A percentile compares a stretch with the other conserved stretches of the same genome.
These are phyloP conservation scores for Sander lucioperca DNA, from an alignment of 2,113 vertebrate genomes.

Conservation along the genomic window DNA sequence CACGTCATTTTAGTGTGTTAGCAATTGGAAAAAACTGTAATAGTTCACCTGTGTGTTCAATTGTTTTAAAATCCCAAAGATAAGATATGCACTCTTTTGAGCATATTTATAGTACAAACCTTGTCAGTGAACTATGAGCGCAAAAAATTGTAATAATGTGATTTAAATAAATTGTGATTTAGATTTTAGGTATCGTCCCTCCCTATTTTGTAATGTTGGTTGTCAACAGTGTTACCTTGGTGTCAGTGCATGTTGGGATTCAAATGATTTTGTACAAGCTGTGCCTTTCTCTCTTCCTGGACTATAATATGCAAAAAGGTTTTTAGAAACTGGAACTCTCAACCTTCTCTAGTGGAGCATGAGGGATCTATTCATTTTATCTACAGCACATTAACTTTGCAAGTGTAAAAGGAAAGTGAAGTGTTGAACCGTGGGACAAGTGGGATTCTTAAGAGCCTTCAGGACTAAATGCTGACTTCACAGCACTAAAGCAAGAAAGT, in stretches of 20 bases:
- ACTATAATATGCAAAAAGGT: conserved; percentile 7
- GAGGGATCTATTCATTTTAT: conserved; percentile 58
- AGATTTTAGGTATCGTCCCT: too few relatives aligned
- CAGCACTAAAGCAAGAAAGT: conserved; percentile 30
- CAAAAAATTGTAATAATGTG: too few relatives aligned
- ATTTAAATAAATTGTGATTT: too few relatives aligned
- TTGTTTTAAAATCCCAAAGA: too few relatives aligned
- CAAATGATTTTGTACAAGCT: neutral
- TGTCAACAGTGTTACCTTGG: neutral
- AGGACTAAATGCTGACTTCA: conserved; percentile 41
- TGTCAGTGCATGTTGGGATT: conserved; percentile 4
- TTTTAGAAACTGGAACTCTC: conserved; percentile 28
- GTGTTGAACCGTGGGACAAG: conserved; percentile 56
- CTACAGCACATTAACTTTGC: conserved; percentile 61
- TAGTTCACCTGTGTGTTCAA: too few relatives aligned
- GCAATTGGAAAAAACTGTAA: too few relatives aligned
- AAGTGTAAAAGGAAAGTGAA: conserved; percentile 55
- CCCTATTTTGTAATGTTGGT: neutral
- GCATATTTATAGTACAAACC: too few relatives aligned
- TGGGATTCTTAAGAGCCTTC: conserved; percentile 47
- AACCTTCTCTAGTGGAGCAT: conserved; percentile 18
- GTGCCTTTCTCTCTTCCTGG: conserved; percentile 13
- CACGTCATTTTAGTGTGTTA: too few relatives aligned
- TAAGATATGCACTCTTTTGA: too few relatives aligned
- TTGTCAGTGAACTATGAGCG: too few relatives aligned